Base-by-base conservation (phyloP, 1,140 invertebrate genomes). In the Pararge aegeria region DNA sequence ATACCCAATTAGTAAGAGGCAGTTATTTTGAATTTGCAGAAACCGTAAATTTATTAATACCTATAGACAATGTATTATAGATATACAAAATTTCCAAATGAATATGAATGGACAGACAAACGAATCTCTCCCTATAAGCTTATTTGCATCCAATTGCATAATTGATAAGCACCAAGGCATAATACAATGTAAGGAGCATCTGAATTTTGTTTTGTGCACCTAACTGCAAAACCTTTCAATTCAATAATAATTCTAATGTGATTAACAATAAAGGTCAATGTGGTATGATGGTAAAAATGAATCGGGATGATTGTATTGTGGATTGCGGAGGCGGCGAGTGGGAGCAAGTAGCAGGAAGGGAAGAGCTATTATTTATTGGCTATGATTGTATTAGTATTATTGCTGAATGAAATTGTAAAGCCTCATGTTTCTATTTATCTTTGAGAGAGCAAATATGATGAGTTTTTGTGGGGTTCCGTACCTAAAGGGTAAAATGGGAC, bases 141-240 rank as follows among this genome's bases (percentile, higher is more conserved):
- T 54, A 61, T 61, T 61, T 61, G 58, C 58, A 61, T 61, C 52
- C 58, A 61, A 54, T 30, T 61, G 51, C 58, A 61, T 61, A 54
- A 61, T 54, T 61, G 52, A 61, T 61, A 61, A 61, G 44, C 58
- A 54, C 58, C 42, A 29, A 29, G 46, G n/a, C 21, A 7, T 29
- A 48, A 48, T 48, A 29, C 21, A 49, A 29, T 49, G 20, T 49
- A 49, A 27, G 46, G 46, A 19, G 7, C 10, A 34, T 0, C 12
- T 34, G 30, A 34, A 12, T 12, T 15, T 42, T 16, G 13, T 42
- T 42, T 42, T 42, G n/a, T 34, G 9, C 30, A 10, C 12, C 30
- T n/a, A 34, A 40, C 15, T 16, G 2, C 9, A 40, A 40, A 40
- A 15, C 1, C n/a, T 20, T 20, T 20, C 5, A 0, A 13, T 6